Conservation (phyloP, 2,888 invertebrate species). For the Nemoura dubitans region DNA sequence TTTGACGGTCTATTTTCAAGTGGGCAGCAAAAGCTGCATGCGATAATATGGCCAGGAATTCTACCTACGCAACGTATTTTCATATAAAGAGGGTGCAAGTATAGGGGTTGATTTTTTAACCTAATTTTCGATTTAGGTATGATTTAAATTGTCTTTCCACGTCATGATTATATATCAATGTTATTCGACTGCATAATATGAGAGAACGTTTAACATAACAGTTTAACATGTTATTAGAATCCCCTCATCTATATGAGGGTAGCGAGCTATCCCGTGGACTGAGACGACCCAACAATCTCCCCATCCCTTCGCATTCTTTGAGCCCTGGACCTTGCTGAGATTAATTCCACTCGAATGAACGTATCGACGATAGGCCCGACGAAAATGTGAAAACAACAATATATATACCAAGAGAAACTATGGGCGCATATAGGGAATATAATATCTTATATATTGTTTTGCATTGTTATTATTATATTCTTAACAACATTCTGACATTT, state of each 20-base stretch:
- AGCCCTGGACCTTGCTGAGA: background rate
- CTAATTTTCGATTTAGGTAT: no score
- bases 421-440: background rate
- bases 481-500: background rate
- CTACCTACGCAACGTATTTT: no score
- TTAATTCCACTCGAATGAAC: background rate
- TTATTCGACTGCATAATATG: no score
- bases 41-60: no score
- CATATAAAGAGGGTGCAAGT: no score
- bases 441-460: background rate
- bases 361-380: background rate
- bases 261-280: background rate
- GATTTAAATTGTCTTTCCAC: no score
- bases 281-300: background rate
- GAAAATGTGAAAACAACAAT: background rate
- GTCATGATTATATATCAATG: no score
- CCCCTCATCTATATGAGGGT: background rate
- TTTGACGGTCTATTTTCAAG: no score
- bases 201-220: background rate
- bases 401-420: background rate
- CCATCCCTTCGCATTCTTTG: constrained; percentile 13
- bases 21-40: no score
- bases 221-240: background rate
- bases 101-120: no score
- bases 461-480: background rate